These are phyloP conservation scores for Megalops atlanticus DNA, from an alignment of 2,113 vertebrate species.

Conservation along the genomic window DNA sequence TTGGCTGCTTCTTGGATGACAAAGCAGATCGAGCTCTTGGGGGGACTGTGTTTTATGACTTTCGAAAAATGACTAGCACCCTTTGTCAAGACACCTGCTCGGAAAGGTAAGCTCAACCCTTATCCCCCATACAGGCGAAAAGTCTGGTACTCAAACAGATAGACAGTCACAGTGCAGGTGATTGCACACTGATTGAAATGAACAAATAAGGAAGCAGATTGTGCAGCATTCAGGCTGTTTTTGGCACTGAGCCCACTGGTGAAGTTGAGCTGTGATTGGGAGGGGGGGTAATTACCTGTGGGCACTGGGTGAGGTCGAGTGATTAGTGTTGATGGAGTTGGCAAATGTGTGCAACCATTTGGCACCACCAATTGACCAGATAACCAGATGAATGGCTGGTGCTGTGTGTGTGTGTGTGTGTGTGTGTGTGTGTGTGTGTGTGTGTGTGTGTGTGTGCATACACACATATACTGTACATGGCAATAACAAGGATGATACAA, in stretches of 20 bases:
- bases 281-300: slow-evolving; percentile 26
- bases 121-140: not conserved
- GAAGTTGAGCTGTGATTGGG: slow-evolving; percentile 23
- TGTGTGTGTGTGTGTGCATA: no score
- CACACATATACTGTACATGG: no score
- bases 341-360: slow-evolving; percentile 32
- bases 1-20: slow-evolving; percentile 88
- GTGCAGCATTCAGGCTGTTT: slow-evolving; percentile 28
- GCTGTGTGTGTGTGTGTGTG: no score
- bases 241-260: slow-evolving; percentile 35
- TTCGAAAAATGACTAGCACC: slow-evolving; percentile 91
- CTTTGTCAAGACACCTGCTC: slow-evolving; percentile 94
- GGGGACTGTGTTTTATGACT: slow-evolving; percentile 90
- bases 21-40: slow-evolving; percentile 82
- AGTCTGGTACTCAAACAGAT: not conserved
- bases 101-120: slow-evolving; percentile 78
- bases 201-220: slow-evolving; percentile 34
- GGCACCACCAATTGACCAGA: slow-evolving; percentile 26
- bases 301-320: not conserved
- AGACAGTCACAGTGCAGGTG: slow-evolving; percentile 12
- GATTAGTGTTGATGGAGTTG: not conserved
- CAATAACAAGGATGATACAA: not conserved
- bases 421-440: no score
- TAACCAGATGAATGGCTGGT: not conserved
- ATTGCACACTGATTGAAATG: slow-evolving; percentile 13